Conservation (phyloP, 2,888 invertebrate genomes). For the Drosophila picticornis region DNA sequence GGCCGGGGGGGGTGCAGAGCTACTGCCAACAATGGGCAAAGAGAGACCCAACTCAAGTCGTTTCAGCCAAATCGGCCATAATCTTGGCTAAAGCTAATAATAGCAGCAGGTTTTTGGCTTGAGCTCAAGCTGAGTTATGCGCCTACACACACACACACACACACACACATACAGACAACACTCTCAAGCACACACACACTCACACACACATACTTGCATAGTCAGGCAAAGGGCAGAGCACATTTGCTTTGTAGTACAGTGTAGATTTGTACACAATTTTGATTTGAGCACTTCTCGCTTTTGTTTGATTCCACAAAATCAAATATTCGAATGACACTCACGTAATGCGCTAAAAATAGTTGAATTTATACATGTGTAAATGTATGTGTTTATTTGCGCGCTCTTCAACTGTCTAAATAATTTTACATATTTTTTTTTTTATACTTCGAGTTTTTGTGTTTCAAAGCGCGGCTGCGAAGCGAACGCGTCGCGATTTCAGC, state of each 20-base stretch:
- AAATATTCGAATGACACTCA: constrained; percentile 74
- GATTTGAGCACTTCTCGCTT: constrained; percentile 43
- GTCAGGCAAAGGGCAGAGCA: constrained; percentile 43
- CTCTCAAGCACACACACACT: constrained; percentile 18
- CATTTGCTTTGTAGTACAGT: constrained; percentile 43
- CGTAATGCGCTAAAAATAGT: constrained; percentile 79
- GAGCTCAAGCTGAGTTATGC: constrained; percentile 60
- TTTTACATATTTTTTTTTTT: background rate
- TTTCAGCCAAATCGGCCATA: constrained; percentile 67
- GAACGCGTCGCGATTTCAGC: constrained; percentile 64
- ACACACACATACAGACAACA: constrained; percentile 22
- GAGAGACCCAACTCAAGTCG: constrained; percentile 49
- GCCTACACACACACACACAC: constrained; percentile 63
- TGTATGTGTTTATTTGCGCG: constrained; percentile 40
- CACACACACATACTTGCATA: background rate
- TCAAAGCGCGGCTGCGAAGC: constrained; percentile 29
- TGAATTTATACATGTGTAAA: constrained; percentile 44
- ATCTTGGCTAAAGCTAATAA: constrained; percentile 79
- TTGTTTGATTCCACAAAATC: constrained; percentile 54
- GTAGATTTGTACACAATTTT: constrained; percentile 23
- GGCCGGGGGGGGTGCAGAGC: background rate
- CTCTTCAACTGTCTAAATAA: constrained; percentile 19
- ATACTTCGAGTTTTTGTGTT: constrained; percentile 31
- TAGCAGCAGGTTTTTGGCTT: constrained; percentile 78
- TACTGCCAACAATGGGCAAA: constrained; percentile 46